These are phyloP conservation scores for Temnothorax longispinosus DNA, from an alignment of 1,140 invertebrate species.

Conservation along the genomic window DNA sequence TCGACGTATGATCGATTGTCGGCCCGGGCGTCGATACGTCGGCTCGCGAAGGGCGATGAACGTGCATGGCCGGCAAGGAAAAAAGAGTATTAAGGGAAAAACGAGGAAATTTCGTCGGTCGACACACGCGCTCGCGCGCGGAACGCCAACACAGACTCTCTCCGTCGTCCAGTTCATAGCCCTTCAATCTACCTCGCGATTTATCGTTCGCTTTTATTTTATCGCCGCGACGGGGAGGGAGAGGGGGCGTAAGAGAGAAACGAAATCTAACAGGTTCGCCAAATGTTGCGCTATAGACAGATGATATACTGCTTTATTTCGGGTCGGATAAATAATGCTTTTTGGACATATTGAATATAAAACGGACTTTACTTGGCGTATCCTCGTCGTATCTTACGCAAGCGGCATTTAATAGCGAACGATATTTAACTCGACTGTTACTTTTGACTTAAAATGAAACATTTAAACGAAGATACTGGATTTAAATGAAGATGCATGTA, in stretches of 20 bases:
- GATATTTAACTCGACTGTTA: background rate
- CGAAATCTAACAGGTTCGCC: background rate
- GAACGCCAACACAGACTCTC: constrained; percentile 1
- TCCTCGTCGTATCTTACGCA: background rate
- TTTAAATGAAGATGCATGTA: background rate
- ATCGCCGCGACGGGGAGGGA: background rate
- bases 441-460: background rate
- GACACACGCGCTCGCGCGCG: background rate
- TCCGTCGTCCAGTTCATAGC: constrained; percentile 35
- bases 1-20: constrained; percentile 59
- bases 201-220: constrained; percentile 50
- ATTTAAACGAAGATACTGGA: background rate
- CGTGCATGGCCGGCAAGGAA: constrained; percentile 10
- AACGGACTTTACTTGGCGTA: background rate
- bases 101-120: constrained; percentile 34
- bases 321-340: background rate
- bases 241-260: background rate
- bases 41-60: constrained; percentile 20
- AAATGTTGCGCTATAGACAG: background rate
- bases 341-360: background rate
- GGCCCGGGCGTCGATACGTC: constrained; percentile 40
- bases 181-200: constrained; percentile 45
- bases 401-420: background rate
- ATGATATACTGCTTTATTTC: background rate
- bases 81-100: constrained; percentile 47